These are phyloP conservation scores for Limnephilus rhombicus DNA, from an alignment of 2,888 invertebrate genomes.

Conservation along the genomic window DNA sequence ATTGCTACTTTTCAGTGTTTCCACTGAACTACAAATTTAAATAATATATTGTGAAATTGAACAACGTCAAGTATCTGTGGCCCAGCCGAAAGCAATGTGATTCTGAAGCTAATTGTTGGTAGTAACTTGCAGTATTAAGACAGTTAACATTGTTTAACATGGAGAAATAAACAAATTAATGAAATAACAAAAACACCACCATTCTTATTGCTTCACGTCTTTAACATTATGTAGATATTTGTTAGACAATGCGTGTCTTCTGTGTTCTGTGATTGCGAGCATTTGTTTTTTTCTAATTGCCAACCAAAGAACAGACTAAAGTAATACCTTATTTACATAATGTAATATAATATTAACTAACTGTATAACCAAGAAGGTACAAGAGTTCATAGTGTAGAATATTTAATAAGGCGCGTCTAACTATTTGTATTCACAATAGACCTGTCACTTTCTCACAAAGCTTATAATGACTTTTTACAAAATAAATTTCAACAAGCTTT, in stretches of 20 bases:
- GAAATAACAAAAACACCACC: neutral
- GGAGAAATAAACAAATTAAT: neutral
- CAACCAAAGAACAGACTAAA: neutral
- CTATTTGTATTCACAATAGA: conserved; percentile 51
- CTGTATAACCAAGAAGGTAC: conserved; percentile 55
- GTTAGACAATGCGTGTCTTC: neutral
- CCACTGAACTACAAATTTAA: neutral
- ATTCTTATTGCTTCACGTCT: conserved; percentile 21
- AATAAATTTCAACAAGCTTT: conserved; percentile 63
- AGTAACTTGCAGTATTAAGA: neutral
- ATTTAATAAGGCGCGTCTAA: conserved; percentile 63
- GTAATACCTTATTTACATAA: conserved; percentile 40
- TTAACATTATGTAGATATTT: conserved; percentile 6
- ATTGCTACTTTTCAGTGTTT: neutral
- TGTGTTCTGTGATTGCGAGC: neutral
- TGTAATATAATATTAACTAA: conserved; percentile 32
- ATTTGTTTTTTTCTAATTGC: conserved; percentile 4
- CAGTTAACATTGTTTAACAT: neutral
- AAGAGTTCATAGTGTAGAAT: conserved; percentile 58
- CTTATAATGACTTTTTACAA: conserved; percentile 61
- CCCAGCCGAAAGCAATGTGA: neutral
- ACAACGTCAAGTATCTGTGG: neutral
- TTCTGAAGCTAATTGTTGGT: neutral
- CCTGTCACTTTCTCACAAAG: conserved; percentile 56
- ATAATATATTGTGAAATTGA: neutral